Evolutionary conservation across 1,140 invertebrate genomes (phyloP), one percentile per base, ranked within the genome.

Genomic region (Ctenoplectra terminalis): DNA sequence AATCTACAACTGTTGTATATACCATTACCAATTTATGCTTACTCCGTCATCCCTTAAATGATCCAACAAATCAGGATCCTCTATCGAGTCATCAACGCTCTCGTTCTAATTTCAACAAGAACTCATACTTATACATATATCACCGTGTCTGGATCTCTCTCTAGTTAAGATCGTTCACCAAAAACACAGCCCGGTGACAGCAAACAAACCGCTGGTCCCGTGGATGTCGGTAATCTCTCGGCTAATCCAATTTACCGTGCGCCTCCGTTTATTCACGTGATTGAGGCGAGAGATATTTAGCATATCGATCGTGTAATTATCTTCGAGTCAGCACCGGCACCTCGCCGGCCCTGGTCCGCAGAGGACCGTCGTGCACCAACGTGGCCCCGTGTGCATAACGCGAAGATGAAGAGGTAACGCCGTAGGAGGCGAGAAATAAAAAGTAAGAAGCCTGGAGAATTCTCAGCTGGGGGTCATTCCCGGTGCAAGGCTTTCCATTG

Each of bases 401-500:
- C 48, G 71, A 87, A 88, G 86, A 92, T 92, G 91, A 92, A 92
- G 91, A 92, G 90, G 90, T 92, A 91, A 92, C 89, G 82, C 90
- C 67, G 82, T 90, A 91, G 90, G 90, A 87, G 90, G 90, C 81
- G 86, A 75, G 82, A 87, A 85, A 89, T 90, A 89, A 91, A 91
- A 79, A 90, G 89, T 84, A 89, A 89, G 75, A 82, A 86, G 84
- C 72, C 81, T 60, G 81, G 73, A 67, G 81, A 86, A 85, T 80
- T 82, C 89, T 70, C 89, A 90, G 91, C 89, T 90, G 90, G 91
- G 89, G 90, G 89, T 88, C 89, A 85, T 88, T 87, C 74, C 70
- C 76, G 87, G 85, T 80, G 81, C 84, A 85, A 79, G 81, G 77
- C 85, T 82, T 72, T 83, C 82, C 82, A 71, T 83, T 52, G 56